Evolutionary conservation across 2,113 vertebrate species (phyloP).

Genomic region (Phrynocephalus versicolor): DNA sequence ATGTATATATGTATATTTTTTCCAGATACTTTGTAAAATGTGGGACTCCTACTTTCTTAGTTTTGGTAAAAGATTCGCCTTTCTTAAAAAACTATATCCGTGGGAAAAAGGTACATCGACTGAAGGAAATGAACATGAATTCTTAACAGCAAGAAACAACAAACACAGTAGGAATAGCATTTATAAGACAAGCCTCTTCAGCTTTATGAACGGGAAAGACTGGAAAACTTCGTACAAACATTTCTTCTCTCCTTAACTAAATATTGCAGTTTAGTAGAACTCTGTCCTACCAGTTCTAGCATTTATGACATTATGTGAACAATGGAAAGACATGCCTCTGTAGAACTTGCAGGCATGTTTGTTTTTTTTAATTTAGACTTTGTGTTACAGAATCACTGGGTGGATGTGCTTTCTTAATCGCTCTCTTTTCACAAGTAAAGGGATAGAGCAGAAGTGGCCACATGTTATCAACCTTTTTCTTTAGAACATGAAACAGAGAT

Average conservation of each 20-base stretch:
- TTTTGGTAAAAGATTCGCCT: conserved; percentile 79
- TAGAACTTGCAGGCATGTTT: not conserved
- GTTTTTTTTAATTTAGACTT: not conserved
- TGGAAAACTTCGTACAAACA: conserved; percentile 5
- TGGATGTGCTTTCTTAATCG: not conserved
- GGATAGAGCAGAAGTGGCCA: not conserved
- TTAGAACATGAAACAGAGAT: not conserved
- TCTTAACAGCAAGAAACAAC: not conserved
- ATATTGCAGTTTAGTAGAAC: not conserved
- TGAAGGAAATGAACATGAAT: conserved; percentile 47
- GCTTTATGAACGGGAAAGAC: not conserved
- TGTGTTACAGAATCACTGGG: not conserved
- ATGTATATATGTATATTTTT: conserved; percentile 40
- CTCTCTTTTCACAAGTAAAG: not conserved
- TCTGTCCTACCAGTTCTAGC: not conserved
- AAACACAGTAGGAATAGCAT: not conserved
- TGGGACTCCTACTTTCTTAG: conserved; percentile 84
- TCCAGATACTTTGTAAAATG: conserved; percentile 87
- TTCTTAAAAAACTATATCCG: conserved; percentile 83
- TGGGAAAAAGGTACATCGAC: conserved; percentile 75
- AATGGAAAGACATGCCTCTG: not conserved
- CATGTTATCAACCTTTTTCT: not conserved
- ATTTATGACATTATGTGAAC: not conserved
- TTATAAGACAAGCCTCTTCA: not conserved
- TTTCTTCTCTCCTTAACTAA: not conserved